Evolutionary conservation across 2,797 vertebrate species (phyloP), one percentile per base, ranked within the genome.

Genomic region (Nasua narica): DNA sequence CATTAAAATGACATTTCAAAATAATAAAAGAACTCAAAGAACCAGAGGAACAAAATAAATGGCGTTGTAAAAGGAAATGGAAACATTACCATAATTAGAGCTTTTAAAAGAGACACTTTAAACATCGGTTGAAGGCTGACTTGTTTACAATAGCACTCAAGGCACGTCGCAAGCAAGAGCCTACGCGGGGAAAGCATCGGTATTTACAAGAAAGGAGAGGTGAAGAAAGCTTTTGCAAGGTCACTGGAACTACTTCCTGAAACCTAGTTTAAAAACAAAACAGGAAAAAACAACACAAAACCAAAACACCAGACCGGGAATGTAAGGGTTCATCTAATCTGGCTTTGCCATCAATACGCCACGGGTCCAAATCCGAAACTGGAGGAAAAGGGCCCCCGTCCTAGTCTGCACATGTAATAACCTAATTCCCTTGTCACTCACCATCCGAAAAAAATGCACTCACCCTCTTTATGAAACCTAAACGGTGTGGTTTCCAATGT

Each of bases 21-120:
- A 95, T 92, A 98, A 97, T 96, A 90, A 81, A 94, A 95, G 90
- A 92, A 91, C 27, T 97, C 96, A 70, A 94, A 97, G 77, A 95
- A 87, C 69, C 4, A 0, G 35, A 91, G 90, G 90, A 95, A 93
- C 35, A 97, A 97, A 94, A 91, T 48, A 94, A 91, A 88, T 96
- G 93, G 82, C 78, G 84, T 15, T 95, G 58, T 97, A 90, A 96
- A 98, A 98, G 97, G 89, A 21, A 97, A 95, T 60, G 82, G 90
- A 96, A 98, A 85, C 50, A 97, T 43, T 1, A 3, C 40, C 5
- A 50, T 58, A 87, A 1, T 89, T 43, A 86, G 83, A 78, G 87
- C 78, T 81, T 82, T 77, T 77, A 76, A 90, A 58, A 93, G 94
- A 88, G 93, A 87, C 94, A 79, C 84, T 95, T 92, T 74, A 96